phyloP scores from a whole-genome alignment of 2,113 vertebrate genomes.

The Syrrhaptes paradoxus region DNA sequence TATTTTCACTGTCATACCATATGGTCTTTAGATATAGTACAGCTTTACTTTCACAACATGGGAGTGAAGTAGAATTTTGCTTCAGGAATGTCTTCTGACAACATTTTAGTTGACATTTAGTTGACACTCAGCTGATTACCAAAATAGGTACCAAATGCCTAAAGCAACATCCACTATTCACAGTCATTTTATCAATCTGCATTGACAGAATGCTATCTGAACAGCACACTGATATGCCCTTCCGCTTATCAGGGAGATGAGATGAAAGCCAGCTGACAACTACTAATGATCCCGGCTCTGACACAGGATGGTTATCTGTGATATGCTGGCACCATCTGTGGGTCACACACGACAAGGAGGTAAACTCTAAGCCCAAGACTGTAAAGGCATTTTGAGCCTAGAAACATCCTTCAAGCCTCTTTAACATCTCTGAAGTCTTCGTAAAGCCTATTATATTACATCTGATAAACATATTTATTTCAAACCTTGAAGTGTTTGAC shows the following conservation, averaged over 20 bases:
- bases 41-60: not conserved
- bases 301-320: not conserved
- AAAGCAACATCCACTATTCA: not conserved
- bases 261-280: not conserved
- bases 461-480: not conserved
- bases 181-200: not conserved
- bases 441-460: not conserved
- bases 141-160: not conserved
- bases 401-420: not conserved
- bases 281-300: not conserved
- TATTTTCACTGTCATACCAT: not conserved
- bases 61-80: not conserved
- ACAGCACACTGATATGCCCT: not conserved
- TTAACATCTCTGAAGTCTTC: not conserved
- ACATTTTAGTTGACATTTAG: not conserved
- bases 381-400: not conserved
- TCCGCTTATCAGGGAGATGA: not conserved
- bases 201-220: not conserved
- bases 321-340: not conserved
- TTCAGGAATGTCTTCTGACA: not conserved
- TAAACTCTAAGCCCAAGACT: not conserved
- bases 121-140: not conserved
- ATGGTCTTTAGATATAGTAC: not conserved
- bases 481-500: not conserved
- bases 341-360: not conserved